These are phyloP conservation scores for Ridgeia piscesae DNA, from an alignment of 1,140 invertebrate species.

Conservation along the genomic window DNA sequence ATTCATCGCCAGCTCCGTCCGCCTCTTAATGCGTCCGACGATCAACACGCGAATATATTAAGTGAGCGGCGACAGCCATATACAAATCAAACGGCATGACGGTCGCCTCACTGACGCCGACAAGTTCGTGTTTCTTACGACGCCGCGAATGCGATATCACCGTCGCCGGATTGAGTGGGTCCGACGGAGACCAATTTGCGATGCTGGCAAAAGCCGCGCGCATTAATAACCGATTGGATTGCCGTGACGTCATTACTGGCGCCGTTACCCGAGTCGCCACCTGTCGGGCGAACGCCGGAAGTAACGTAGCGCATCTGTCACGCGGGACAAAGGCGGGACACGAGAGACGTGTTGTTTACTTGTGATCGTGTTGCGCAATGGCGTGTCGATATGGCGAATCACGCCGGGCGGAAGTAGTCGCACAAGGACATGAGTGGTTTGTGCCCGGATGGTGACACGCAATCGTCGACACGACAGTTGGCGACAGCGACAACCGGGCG, in stretches of 20 bases:
- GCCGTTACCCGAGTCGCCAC: background rate
- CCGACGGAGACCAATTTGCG: background rate
- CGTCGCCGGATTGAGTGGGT: background rate
- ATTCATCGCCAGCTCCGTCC: background rate
- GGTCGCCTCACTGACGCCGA: background rate
- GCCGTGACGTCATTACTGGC: background rate
- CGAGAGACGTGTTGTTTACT: background rate
- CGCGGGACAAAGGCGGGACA: background rate
- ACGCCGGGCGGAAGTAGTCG: background rate
- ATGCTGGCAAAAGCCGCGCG: background rate
- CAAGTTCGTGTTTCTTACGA: background rate
- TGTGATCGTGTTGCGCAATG: background rate
- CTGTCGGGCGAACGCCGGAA: background rate
- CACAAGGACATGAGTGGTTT: background rate
- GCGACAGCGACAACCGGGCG: background rate
- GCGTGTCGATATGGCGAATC: background rate
- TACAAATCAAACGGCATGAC: slow-evolving; percentile 5
- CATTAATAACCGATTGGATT: background rate
- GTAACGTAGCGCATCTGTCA: background rate
- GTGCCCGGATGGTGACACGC: background rate
- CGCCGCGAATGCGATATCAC: background rate
- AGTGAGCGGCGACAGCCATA: background rate
- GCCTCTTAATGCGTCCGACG: background rate
- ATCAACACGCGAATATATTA: slow-evolving; percentile 6
- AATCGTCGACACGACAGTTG: background rate